Percentiles rank a stretch among this genome's conserved stretches.
phyloP scores from a whole-genome alignment of 2,113 vertebrate genomes.

The Phainopepla nitens region DNA sequence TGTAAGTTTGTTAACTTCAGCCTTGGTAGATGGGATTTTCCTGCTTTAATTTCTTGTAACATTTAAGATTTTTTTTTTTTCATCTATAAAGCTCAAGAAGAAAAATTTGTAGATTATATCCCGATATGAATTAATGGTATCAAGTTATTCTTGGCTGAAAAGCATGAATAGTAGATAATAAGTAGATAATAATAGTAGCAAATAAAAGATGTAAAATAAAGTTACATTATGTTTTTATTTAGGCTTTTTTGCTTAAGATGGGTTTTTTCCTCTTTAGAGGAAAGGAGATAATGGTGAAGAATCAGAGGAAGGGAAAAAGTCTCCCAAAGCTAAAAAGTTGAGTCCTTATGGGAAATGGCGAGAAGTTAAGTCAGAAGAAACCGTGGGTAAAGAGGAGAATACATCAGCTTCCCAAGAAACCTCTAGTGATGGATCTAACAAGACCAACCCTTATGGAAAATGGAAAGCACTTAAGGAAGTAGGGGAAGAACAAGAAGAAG shows the following conservation, averaged over 20 bases:
- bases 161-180: not conserved
- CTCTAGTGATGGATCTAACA: slow-evolving; percentile 47
- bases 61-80: not conserved
- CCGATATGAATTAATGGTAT: not conserved
- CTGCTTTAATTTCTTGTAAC: not conserved
- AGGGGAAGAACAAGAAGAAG: not conserved
- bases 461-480: slow-evolving; percentile 79
- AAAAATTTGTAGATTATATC: not conserved
- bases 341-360: slow-evolving; percentile 89
- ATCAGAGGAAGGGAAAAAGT: slow-evolving; percentile 58
- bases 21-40: not conserved
- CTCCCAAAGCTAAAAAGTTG: slow-evolving; percentile 60
- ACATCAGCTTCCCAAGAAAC: slow-evolving; percentile 35
- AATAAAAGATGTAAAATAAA: slow-evolving; percentile 41
- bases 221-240: slow-evolving; percentile 55
- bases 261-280: slow-evolving; percentile 65
- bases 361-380: slow-evolving; percentile 71
- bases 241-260: slow-evolving; percentile 61
- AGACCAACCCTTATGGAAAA: slow-evolving; percentile 79
- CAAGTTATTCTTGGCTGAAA: not conserved
- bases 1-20: not conserved
- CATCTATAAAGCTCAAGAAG: not conserved
- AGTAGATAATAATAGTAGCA: not conserved
- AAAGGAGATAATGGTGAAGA: slow-evolving; percentile 56
- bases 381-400: slow-evolving; percentile 9